phyloP scores from a whole-genome alignment of 2,888 invertebrate species.

The Sepiola atlantica region DNA sequence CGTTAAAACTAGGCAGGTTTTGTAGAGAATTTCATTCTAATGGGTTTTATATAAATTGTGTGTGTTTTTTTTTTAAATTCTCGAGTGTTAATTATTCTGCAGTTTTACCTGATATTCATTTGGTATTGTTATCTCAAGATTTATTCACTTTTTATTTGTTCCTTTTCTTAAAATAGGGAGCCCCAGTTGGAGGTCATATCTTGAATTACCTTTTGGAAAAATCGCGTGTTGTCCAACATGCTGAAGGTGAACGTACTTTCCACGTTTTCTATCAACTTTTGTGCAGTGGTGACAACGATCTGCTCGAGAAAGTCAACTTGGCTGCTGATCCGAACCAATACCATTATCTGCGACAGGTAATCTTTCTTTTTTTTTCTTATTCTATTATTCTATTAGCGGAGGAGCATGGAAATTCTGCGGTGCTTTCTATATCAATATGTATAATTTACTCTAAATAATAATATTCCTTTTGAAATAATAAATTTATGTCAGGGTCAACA shows the following conservation, averaged over 20 bases:
- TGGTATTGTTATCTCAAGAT: too few relatives aligned
- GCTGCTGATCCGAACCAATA: slow-evolving; percentile 83
- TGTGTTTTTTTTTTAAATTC: too few relatives aligned
- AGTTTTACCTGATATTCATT: too few relatives aligned
- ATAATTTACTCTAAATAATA: too few relatives aligned
- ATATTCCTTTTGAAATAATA: too few relatives aligned
- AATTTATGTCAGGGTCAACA: too few relatives aligned
- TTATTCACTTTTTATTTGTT: neutral
- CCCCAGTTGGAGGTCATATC: slow-evolving; percentile 90
- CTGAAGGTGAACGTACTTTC: slow-evolving; percentile 89
- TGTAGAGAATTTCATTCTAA: too few relatives aligned
- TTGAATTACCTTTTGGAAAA: slow-evolving; percentile 92
- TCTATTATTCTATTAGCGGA: neutral
- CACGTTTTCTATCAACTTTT: slow-evolving; percentile 93
- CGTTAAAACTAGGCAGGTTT: too few relatives aligned
- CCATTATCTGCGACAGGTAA: slow-evolving; percentile 86
- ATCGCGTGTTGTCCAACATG: slow-evolving; percentile 89
- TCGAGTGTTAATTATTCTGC: too few relatives aligned
- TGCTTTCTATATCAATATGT: too few relatives aligned
- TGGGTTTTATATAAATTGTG: too few relatives aligned
- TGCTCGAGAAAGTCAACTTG: slow-evolving; percentile 81
- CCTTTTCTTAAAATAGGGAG: slow-evolving; percentile 77
- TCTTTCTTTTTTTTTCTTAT: slow-evolving; percentile 51
- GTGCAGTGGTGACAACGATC: slow-evolving; percentile 82
- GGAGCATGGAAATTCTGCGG: too few relatives aligned